Evolutionary conservation across 2,113 vertebrate species (phyloP), one percentile per base, ranked within the genome.

Genomic region (Stegastes partitus): DNA sequence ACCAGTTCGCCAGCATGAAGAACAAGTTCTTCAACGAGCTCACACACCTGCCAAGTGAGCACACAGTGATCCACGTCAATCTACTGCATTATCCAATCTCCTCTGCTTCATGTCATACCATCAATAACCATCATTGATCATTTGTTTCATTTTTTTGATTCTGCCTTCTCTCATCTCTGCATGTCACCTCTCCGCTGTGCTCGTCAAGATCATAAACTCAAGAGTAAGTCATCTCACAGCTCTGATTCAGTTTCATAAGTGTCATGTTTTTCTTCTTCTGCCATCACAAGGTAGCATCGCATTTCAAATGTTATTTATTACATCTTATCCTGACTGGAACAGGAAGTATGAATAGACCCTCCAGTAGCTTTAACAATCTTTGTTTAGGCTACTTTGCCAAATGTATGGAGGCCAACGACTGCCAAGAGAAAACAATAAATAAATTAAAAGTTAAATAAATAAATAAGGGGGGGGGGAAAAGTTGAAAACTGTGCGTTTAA

Each of bases 21-120:
- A 93, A 89, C 83, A 96, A 95, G 85, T 96, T 96, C 88, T 95
- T 93, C 66, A 93, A 96, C 19, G 94, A 95, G 74, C 84, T 93
- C 56, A 94, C 93, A 2, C 93, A 94, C 73, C 87, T 95, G 76
- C 94, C 95, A 77, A 95, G 94, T 95, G 81, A 93, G 47, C 39
- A 42, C 12, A 42, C 39, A 42, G 12, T 42, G 2, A 15, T 42
- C 11, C 3, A 42, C 12, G n/a, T n/a, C n/a, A n/a, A 42, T 14
- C 14, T 42, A 15, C 39, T 15, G 39, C 4, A 2, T 23, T 14
- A 3, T 56, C 45, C 1, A 31, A 8, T 25, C 56, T 62, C 28
- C 31, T n/a, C 22, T 42, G 12, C 57, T 12, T 57, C 3, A 21
- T 22, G 11, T 25, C 25, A 72, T 15, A 10, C 15, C 7, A 56